Evolutionary conservation across 2,888 invertebrate species (phyloP), one percentile per base, ranked within the genome.

Genomic region (Priocnemis perturbator): DNA sequence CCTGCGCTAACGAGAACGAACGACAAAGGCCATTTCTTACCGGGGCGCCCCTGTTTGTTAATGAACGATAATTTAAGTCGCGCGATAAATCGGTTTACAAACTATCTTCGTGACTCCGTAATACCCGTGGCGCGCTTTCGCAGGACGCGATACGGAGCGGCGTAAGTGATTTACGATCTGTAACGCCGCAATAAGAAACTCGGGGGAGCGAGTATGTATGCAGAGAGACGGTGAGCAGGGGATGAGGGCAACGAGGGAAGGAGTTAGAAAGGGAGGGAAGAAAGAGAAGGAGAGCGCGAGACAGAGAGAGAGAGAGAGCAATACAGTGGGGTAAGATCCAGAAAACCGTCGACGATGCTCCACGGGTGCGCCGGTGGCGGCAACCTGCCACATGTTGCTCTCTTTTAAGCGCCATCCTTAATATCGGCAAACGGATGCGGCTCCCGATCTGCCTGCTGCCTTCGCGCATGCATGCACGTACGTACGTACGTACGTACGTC

Each of bases 321-420:
- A 55, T 21, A 7, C 15, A 55, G 5, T 21, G 17, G 55, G 55
- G 21, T 14, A 45, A 66, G 26, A 45, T 45, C 9, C 55, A 63
- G 65, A 70, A 69, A 71, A 74, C 26, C 56, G 60, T 61, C 58
- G 64, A 66, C 60, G 67, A 67, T 71, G 61, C 63, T 59, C 37
- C 44, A 48, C 47, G 30, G 64, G 20, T 20, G 58, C 15, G 58
- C 47, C 63, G 63, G 55, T 11, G 44, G 17, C 44, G 68, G 76
- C 70, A 66, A 50, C 53, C 73, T 58, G 69, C 81, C 81, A 81
- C 82, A 73, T 82, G 82, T 82, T 81, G 81, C 82, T 74, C 76
- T 81, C 74, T 79, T 76, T 75, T 75, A 74, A 77, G 60, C 69
- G 72, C 64, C 65, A 65, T 78, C 67, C 72, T 82, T 81, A 76